Evolutionary conservation across 2,888 invertebrate genomes (phyloP), one percentile per base, ranked within the genome.

Genomic region (Pecten maximus): DNA sequence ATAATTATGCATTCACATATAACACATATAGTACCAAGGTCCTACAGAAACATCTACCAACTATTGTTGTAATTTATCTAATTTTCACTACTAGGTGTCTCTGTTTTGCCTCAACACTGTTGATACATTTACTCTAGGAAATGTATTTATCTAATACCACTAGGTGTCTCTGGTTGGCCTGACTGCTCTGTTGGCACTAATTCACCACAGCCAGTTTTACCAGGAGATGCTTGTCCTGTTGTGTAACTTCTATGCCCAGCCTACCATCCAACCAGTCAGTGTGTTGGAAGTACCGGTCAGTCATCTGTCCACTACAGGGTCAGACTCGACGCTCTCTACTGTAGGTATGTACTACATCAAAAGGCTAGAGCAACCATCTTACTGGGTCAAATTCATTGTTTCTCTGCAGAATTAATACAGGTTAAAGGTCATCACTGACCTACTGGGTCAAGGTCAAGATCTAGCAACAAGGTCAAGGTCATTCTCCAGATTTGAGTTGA

Each of bases 171-270:
- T 96, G 89, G 94, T 95, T n/a, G 96, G 96, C 15, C 92, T 96
- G n/a, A 92, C 95, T 15, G 96, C 96, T 4, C 93, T 96, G 88
- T 92, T 95, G 90, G 96, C 96, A 0, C 93, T 96, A 87, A 92
- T 96, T 8, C 95, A 96, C 88, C 96, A 96, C 93, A 95, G 95
- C 88, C 95, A 96, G 91, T 96, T 96, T 92, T 96, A 96, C 92
- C 93, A 94, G 54, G 95, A 95, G 92, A 94, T 96, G 94, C 89
- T 93, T 23, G 92, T 94, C 44, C 92, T 96, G 88, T 88, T 96
- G 89, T 92, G 94, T 23, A 95, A 94, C 91, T 95, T 95, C 92
- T 96, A 95, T 92, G 94, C 95, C 19, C 95, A 96, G 89, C 95
- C 95, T 0, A 92, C 94, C 16, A 95, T 96, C 60, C 95, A 96